phyloP scores from a whole-genome alignment of 2,888 invertebrate species.

The Drosophila colorata region DNA sequence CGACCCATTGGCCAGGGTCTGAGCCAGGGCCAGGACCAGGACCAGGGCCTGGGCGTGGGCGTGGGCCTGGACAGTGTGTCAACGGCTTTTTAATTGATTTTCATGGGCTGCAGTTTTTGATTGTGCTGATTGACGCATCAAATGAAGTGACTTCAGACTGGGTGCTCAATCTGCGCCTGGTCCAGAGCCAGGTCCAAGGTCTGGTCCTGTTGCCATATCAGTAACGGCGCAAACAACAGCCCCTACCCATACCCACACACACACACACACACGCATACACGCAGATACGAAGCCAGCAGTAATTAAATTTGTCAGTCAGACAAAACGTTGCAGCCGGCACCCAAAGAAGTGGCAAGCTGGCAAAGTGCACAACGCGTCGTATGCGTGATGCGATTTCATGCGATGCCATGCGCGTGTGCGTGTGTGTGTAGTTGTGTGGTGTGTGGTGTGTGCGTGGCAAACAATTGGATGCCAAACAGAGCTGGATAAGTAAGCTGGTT shows the following conservation, averaged over 20 bases:
- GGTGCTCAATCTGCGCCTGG: constrained; percentile 17
- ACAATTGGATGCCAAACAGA: constrained; percentile 5
- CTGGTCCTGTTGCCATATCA: constrained; percentile 62
- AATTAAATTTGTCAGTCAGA: constrained; percentile 80
- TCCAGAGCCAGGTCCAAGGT: constrained; percentile 1
- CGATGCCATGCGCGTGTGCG: constrained; percentile 16
- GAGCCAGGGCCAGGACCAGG: constrained; percentile 27
- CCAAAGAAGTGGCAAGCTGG: constrained; percentile 49
- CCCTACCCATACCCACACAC: constrained; percentile 8
- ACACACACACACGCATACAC: constrained; percentile 3
- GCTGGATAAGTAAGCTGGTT: constrained; percentile 18
- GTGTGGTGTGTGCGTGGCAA: constrained; percentile 8
- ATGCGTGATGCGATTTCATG: constrained; percentile 58
- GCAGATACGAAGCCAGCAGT: constrained; percentile 52
- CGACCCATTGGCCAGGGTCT: constrained; percentile 16
- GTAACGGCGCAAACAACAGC: constrained; percentile 69
- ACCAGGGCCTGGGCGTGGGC: too few relatives aligned
- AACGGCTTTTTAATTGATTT: constrained; percentile 81
- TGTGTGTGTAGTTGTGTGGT: constrained; percentile 10
- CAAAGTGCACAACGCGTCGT: constrained; percentile 67
- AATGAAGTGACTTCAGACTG: constrained; percentile 76
- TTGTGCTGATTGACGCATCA: constrained; percentile 83
- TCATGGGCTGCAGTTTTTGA: constrained; percentile 82
- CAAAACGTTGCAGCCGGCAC: constrained; percentile 60
- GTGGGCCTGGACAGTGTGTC: constrained; percentile 67